These are phyloP conservation scores for Ceramica pisi DNA, from an alignment of 2,888 invertebrate genomes.

Conservation along the genomic window DNA sequence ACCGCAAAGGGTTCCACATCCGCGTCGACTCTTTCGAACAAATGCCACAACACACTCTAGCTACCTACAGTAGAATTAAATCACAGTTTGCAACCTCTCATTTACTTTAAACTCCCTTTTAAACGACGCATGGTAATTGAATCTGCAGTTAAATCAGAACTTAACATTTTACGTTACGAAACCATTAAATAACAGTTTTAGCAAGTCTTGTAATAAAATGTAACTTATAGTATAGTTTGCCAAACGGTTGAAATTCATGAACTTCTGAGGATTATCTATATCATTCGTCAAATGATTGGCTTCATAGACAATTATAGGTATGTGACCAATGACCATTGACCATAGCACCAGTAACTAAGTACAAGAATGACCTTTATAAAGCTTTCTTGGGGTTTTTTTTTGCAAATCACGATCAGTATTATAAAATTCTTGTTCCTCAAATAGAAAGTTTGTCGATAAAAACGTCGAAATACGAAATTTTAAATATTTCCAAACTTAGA, in stretches of 20 bases:
- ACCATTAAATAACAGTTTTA: conserved; percentile 12
- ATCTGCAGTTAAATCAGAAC: conserved; percentile 1
- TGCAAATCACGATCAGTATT: background rate
- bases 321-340: too few species aligned
- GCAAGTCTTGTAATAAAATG: background rate
- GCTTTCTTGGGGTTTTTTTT: background rate
- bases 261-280: background rate
- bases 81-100: background rate
- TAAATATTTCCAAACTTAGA: conserved; percentile 27
- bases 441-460: conserved; percentile 30
- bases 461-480: background rate
- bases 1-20: too few species aligned
- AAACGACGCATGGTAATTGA: conserved; percentile 1
- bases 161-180: conserved; percentile 9
- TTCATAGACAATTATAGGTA: background rate
- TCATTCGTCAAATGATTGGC: background rate
- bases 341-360: background rate
- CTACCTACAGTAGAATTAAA: background rate
- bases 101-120: conserved; percentile 1
- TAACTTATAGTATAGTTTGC: background rate
- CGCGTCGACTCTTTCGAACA: too few species aligned
- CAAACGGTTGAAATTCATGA: background rate
- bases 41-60: background rate
- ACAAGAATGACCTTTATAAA: background rate
- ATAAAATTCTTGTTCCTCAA: background rate